Evolutionary conservation across 2,113 vertebrate genomes (phyloP).

Genomic region (Mormoops blainvillei): DNA sequence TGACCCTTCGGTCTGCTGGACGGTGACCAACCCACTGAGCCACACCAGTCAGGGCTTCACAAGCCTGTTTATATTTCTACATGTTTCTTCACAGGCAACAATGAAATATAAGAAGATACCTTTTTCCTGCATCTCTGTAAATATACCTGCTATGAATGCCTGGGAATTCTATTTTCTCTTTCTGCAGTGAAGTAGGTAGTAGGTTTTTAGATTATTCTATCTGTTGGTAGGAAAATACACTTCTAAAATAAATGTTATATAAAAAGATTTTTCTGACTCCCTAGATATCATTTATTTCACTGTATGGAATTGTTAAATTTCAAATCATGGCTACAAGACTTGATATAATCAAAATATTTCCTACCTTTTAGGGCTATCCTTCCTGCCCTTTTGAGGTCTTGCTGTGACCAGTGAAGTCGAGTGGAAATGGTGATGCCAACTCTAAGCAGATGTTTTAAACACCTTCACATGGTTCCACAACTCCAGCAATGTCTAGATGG

Average conservation of each 20-base stretch:
- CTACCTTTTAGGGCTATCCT: background rate
- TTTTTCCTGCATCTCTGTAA: background rate
- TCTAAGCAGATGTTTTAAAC: background rate
- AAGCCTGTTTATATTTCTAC: background rate
- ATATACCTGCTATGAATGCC: background rate
- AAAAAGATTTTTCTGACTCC: background rate
- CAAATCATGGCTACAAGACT: background rate
- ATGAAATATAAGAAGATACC: background rate
- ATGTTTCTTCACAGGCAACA: background rate
- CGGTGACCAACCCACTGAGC: too few species aligned
- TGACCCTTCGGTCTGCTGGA: too few species aligned
- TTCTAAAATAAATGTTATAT: background rate
- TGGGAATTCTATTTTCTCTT: background rate
- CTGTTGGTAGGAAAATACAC: background rate
- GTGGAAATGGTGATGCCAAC: background rate
- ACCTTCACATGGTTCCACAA: background rate
- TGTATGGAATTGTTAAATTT: background rate
- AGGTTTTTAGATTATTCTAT: background rate
- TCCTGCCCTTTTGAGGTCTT: background rate
- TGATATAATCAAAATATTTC: background rate
- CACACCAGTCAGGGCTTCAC: too few species aligned
- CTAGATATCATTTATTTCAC: conserved; percentile 4
- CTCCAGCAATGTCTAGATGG: background rate
- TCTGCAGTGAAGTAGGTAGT: background rate
- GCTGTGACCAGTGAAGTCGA: background rate